phyloP scores from a whole-genome alignment of 2,888 invertebrate species.

The Lypha dubia region DNA sequence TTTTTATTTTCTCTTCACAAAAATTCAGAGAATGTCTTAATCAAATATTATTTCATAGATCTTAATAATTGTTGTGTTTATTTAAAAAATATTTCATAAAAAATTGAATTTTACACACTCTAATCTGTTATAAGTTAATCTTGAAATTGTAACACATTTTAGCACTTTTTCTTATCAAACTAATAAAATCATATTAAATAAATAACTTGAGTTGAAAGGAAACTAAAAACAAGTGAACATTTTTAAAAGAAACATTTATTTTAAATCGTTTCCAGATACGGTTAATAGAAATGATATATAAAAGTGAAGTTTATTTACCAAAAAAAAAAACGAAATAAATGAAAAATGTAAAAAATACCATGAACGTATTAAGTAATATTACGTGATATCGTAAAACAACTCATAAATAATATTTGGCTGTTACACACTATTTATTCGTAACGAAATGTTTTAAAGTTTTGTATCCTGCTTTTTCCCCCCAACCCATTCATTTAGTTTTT shows the following conservation, averaged over 20 bases:
- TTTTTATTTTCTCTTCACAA: not conserved
- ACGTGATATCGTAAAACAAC: conserved; percentile 69
- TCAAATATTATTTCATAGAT: conserved; percentile 23
- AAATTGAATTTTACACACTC: conserved; percentile 52
- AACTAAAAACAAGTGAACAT: conserved; percentile 35
- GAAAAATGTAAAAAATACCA: not conserved
- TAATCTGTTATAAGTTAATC: conserved; percentile 54
- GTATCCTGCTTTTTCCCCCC: conserved; percentile 47
- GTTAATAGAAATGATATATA: conserved; percentile 51
- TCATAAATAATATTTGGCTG: conserved; percentile 65
- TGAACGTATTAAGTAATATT: conserved; percentile 61
- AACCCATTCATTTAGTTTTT: not conserved
- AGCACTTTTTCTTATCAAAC: conserved; percentile 79
- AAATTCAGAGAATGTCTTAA: not conserved
- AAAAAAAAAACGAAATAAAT: no score
- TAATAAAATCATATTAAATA: conserved; percentile 76
- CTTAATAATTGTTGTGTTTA: conserved; percentile 44
- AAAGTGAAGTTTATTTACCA: conserved; percentile 46
- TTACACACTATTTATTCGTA: conserved; percentile 26
- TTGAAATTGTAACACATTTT: conserved; percentile 75
- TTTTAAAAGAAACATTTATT: conserved; percentile 37
- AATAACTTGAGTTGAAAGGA: conserved; percentile 52
- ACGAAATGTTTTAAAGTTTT: conserved; percentile 11
- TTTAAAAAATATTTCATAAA: conserved; percentile 53
- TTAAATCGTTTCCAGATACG: conserved; percentile 48